Evolutionary conservation across 2,797 vertebrate species (phyloP).

Genomic region (Trichosurus vulpecula): DNA sequence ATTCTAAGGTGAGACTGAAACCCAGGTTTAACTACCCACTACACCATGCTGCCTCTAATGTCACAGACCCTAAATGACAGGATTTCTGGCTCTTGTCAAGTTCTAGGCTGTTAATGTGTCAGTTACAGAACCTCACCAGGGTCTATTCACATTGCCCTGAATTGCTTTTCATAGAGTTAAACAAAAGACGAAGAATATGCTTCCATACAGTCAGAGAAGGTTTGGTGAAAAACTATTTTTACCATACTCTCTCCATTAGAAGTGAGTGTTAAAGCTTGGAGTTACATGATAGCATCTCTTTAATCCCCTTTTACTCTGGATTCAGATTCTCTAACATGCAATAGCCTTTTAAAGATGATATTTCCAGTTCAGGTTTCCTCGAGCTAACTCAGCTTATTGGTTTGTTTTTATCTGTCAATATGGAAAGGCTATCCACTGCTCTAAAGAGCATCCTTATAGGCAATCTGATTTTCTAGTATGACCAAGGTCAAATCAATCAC

Average conservation of each 20-base stretch:
- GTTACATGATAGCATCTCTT: not conserved
- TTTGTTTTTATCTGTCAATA: constrained; percentile 24
- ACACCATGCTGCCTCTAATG: not conserved
- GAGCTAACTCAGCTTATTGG: not conserved
- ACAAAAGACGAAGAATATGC: constrained; percentile 25
- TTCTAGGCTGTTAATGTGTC: not conserved
- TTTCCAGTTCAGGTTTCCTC: constrained; percentile 33
- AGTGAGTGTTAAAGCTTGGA: not conserved
- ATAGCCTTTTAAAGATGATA: constrained; percentile 44
- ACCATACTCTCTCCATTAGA: not conserved
- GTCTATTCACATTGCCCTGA: not conserved
- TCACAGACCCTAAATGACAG: not conserved
- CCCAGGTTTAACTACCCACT: not conserved
- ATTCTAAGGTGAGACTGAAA: no score
- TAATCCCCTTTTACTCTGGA: constrained; percentile 9
- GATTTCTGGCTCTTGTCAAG: not conserved
- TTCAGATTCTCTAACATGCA: constrained; percentile 24
- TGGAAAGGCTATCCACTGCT: not conserved
- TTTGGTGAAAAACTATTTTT: not conserved
- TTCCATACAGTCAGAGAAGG: not conserved
- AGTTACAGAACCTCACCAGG: not conserved
- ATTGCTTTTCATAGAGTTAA: not conserved
- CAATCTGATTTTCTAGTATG: constrained; percentile 63
- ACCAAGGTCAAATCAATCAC: constrained; percentile 65
- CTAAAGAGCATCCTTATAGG: constrained; percentile 6